Conservation (phyloP, 2,113 vertebrate genomes). For the Furnarius figulus region DNA sequence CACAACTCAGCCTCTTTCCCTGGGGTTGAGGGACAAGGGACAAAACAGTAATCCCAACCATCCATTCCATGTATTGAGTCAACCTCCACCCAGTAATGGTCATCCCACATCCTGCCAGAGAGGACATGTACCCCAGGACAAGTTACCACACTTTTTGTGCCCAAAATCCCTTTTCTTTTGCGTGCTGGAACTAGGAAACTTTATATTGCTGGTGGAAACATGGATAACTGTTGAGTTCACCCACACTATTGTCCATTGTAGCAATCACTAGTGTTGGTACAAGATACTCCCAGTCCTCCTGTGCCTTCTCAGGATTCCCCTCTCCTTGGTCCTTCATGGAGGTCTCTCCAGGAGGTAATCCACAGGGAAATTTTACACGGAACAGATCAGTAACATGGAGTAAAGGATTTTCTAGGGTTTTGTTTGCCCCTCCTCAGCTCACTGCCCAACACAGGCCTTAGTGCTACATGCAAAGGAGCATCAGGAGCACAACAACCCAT, state of each 20-base stretch:
- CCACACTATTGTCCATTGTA: background rate
- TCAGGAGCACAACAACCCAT: background rate
- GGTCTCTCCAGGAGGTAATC: background rate
- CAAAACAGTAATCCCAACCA: background rate
- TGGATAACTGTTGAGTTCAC: background rate
- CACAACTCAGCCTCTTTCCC: background rate
- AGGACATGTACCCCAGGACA: rapidly evolving
- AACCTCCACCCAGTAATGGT: background rate
- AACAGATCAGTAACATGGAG: background rate
- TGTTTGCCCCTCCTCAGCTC: background rate
- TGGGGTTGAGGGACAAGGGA: no score
- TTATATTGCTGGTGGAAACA: background rate
- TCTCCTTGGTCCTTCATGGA: background rate
- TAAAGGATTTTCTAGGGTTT: background rate
- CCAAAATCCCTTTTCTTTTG: background rate
- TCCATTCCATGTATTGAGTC: rapidly evolving
- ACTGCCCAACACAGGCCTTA: background rate
- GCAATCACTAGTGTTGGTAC: background rate
- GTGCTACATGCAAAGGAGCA: background rate
- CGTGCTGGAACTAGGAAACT: background rate
- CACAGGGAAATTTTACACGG: background rate
- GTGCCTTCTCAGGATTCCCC: background rate
- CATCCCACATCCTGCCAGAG: background rate
- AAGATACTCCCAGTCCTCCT: background rate
- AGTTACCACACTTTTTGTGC: background rate